Evolutionary conservation across 2,113 vertebrate genomes (phyloP).

Genomic region (Cervus canadensis): DNA sequence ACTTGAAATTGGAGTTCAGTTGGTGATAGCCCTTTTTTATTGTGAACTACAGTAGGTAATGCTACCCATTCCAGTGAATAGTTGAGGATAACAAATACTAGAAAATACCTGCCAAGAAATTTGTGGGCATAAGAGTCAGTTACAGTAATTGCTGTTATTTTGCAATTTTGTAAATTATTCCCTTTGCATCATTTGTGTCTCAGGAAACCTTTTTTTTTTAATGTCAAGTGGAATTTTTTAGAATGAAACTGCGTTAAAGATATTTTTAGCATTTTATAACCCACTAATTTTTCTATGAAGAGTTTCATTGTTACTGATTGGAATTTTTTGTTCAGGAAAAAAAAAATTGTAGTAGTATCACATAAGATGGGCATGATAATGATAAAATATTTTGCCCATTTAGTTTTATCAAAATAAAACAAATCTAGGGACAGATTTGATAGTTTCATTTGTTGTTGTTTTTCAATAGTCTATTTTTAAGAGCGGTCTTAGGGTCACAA

Average conservation of each 20-base stretch:
- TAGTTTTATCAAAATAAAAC: background rate
- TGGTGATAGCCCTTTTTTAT: background rate
- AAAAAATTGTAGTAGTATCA: background rate
- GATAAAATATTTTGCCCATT: background rate
- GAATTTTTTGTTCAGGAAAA: background rate
- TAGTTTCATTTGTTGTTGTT: background rate
- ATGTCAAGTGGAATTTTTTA: background rate
- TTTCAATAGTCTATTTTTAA: background rate
- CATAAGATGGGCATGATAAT: background rate
- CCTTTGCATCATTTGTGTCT: background rate
- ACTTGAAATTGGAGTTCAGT: background rate
- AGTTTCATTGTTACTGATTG: background rate
- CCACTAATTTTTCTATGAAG: background rate
- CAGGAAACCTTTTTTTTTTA: background rate
- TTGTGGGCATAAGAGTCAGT: background rate
- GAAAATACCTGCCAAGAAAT: background rate
- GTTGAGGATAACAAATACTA: background rate
- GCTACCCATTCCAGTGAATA: background rate
- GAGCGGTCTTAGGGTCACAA: background rate
- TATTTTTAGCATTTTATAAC: constrained; percentile 5
- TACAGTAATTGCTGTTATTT: background rate
- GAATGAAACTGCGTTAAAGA: background rate
- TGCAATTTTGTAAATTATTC: background rate
- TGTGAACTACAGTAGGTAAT: background rate
- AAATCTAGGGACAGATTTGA: background rate